Conservation (phyloP, 2,888 invertebrate genomes). For the Cheilosia pagana region DNA sequence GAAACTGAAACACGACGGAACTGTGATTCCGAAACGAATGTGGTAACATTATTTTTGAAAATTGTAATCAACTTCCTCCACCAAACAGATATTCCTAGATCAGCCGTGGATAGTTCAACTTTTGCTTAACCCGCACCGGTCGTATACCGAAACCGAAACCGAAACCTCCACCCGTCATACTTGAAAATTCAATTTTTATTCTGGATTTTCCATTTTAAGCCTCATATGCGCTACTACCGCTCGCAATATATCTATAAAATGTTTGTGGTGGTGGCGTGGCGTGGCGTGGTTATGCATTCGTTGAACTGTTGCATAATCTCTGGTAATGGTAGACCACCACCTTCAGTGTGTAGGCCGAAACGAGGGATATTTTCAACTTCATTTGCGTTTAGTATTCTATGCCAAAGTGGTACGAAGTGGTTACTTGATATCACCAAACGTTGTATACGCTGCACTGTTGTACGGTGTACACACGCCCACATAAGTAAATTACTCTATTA, state of each 20-base stretch:
- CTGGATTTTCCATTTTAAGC: slow-evolving; percentile 2
- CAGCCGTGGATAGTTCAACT: slow-evolving; percentile 4
- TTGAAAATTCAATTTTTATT: slow-evolving; percentile 37
- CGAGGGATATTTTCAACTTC: slow-evolving; percentile 59
- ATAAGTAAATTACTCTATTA: slow-evolving; percentile 71
- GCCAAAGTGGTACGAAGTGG: slow-evolving; percentile 66
- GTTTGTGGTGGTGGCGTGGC: background rate
- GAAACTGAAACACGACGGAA: slow-evolving; percentile 4
- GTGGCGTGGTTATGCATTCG: slow-evolving; percentile 41
- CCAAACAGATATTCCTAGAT: slow-evolving; percentile 16
- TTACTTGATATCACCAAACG: slow-evolving; percentile 58
- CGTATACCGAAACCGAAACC: too few relatives aligned
- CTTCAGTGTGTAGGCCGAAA: slow-evolving; percentile 24
- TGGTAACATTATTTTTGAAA: slow-evolving; percentile 50
- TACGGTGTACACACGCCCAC: slow-evolving; percentile 44
- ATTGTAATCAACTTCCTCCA: slow-evolving; percentile 41
- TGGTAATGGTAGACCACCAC: slow-evolving; percentile 21
- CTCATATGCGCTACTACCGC: background rate
- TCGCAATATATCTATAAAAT: too few relatives aligned
- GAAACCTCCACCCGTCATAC: background rate
- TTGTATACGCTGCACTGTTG: slow-evolving; percentile 6
- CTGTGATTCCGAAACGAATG: slow-evolving; percentile 36
- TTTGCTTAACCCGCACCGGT: too few relatives aligned
- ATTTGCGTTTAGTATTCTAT: slow-evolving; percentile 60
- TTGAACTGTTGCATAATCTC: slow-evolving; percentile 69